Base-by-base conservation (phyloP, 92 coral and sea anemone species). In the Parazoanthus darwini region DNA sequence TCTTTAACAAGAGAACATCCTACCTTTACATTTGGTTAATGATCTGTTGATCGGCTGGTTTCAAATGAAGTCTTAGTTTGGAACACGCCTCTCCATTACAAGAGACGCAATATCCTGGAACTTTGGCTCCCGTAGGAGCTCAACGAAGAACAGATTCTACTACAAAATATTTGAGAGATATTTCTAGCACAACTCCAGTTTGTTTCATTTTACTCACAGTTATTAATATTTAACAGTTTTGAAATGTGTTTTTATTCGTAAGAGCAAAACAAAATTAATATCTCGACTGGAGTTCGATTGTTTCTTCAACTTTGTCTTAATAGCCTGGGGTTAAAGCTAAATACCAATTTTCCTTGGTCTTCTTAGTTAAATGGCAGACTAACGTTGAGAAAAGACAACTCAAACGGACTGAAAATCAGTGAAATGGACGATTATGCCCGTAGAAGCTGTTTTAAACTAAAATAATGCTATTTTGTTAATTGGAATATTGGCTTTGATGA, bases 191-290 rank as follows among this genome's bases (percentile, higher is more conserved):
- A 35, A 4, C 39, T 67, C 33, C 43, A 14, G 38, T 11, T 71
- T 50, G 37, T 73, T 72, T 46, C 67, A 48, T 3, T 33, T 42
- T 26, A 26, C 43, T 84, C 44, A 35, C 68, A 44, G 48, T 13
- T 18, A 84, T 84, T 71, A 84, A 84, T 70, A 84, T 70, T 84
- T 84, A 37, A 84, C 70, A 43, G 56, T 84, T 44, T 84, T 38
- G 77, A 46, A 82, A 8, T 70, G 68, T 74, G 10, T 71, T 26
- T 82, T 84, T 46, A 46, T 84, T 46, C 67, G 51, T 35, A 68
- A 84, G 37, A 48, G 39, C 37, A 36, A 84, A 84, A 71, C 79
- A 84, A 84, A 35, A 1, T 71, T 25, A 44, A 35, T 29, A 13
- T 84, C 74, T 84, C 85, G 37, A 33, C 13, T 29, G 65, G 23